These are phyloP conservation scores for Palythoa grandis DNA, from an alignment of 92 coral and sea anemone genomes.

Conservation along the genomic window DNA sequence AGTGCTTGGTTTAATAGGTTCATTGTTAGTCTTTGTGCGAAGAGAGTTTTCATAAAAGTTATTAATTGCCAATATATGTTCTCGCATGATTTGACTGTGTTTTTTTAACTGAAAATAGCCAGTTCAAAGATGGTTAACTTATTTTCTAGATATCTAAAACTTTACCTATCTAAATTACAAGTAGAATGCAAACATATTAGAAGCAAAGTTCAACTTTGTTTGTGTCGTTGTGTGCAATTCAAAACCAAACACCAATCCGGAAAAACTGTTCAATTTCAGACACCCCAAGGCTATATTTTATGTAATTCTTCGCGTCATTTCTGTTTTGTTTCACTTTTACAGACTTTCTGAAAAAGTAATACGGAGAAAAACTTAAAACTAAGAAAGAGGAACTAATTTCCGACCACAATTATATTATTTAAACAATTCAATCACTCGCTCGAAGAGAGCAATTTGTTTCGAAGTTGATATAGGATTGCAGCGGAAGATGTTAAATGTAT, in stretches of 20 bases:
- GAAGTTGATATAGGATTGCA: slow-evolving; percentile 51
- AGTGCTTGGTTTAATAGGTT: neutral
- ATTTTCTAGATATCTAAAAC: slow-evolving; percentile 4
- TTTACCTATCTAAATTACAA: slow-evolving; percentile 17
- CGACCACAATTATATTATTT: slow-evolving; percentile 79
- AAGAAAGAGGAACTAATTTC: slow-evolving; percentile 52
- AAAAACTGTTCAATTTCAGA: neutral
- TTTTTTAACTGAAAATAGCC: neutral
- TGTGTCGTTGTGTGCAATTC: neutral
- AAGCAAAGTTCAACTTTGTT: slow-evolving; percentile 45
- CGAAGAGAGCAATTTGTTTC: slow-evolving; percentile 65
- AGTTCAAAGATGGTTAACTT: neutral
- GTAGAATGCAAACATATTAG: slow-evolving; percentile 16
- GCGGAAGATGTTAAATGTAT: slow-evolving; percentile 60
- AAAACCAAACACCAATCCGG: slow-evolving; percentile 14
- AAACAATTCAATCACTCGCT: slow-evolving; percentile 72
- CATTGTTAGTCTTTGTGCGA: neutral
- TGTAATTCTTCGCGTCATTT: neutral
- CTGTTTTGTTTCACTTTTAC: slow-evolving; percentile 8
- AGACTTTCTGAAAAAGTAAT: slow-evolving; percentile 10
- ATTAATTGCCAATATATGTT: neutral
- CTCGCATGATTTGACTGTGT: neutral
- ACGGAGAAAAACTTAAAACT: slow-evolving; percentile 44
- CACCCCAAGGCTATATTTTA: neutral
- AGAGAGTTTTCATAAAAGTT: neutral